Percentiles rank a stretch among this genome's conserved stretches.
These are phyloP conservation scores for Mobula hypostoma DNA, from an alignment of 2,113 vertebrate genomes.

Conservation along the genomic window DNA sequence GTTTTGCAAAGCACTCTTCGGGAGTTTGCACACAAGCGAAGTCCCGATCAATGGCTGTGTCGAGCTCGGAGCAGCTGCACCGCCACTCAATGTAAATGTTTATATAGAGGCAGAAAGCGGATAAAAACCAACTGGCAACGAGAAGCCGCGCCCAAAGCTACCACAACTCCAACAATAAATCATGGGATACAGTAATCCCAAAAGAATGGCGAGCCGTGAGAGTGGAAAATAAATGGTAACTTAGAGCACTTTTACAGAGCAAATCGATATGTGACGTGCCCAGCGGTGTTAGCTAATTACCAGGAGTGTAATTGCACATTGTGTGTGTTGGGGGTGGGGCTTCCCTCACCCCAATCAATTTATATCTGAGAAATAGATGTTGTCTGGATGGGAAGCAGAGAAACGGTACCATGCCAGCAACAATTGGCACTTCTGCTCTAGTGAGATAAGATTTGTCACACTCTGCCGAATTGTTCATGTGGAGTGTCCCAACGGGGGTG, in stretches of 20 bases:
- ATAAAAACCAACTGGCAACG: background rate
- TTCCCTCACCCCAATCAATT: background rate
- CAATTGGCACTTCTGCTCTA: background rate
- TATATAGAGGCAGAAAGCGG: background rate
- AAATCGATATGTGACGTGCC: background rate
- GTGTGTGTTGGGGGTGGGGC: too few species aligned
- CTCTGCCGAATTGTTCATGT: background rate
- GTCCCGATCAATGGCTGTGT: background rate
- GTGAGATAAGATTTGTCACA: background rate
- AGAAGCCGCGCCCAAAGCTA: background rate
- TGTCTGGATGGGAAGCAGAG: background rate
- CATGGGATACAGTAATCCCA: background rate
- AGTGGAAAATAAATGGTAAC: background rate
- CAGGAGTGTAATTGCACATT: background rate
- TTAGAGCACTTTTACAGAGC: background rate
- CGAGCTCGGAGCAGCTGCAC: background rate
- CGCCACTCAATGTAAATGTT: background rate
- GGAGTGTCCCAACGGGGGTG: background rate
- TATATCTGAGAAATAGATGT: background rate
- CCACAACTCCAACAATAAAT: background rate
- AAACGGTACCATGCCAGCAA: background rate
- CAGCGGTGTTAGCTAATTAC: background rate
- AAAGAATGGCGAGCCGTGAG: background rate
- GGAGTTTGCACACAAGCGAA: too few species aligned
- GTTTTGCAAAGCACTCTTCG: background rate